Evolutionary conservation across 2,113 vertebrate species (phyloP), one percentile per base, ranked within the genome.

Genomic region (Clinocottus analis): DNA sequence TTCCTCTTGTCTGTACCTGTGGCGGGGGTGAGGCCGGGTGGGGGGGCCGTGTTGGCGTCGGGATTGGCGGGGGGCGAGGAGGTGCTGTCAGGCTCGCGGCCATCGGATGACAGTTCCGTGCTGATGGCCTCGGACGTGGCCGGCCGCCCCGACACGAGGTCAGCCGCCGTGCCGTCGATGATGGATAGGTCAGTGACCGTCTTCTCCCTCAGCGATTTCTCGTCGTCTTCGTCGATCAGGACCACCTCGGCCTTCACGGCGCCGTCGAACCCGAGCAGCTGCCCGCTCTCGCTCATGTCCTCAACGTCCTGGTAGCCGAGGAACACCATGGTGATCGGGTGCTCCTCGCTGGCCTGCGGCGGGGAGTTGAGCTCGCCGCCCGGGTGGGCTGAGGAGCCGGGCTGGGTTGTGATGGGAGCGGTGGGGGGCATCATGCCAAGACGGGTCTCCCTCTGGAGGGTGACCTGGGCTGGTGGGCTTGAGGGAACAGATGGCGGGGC

Each of bases 1-100:
- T 96, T 97, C 97, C 97, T 99, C 97, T 99, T 99, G 96, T 99
- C 96, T 94, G 96, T 99, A 99, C 98, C 98, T 99, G 97, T 94
- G 91, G 96, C 77, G 37, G 92, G 94, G 23, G 96, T 99, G 96
- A 95, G 93, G 95, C 91, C 80, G 8, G 95, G 37, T 83, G 87
- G 91, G n/a, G 85, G 87, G 62, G 81, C 78, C 2, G 78, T 61
- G 94, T 85, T 97, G 80, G 82, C 95, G 85, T 96, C 96, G 58
- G 95, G 69, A 21, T 89, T 96, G 55, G 96, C 93, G 72, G 96
- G 87, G 71, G 88, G 88, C 0, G 88, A 90, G 49, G 91, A 92
- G 60, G 80, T 92, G 85, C 96, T 98, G 93, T 97, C 97, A 75
- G 88, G 85, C 43, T 98, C 97, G 75, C 97, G 97, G 75, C 96